Percentiles rank a stretch among this genome's conserved stretches.
These are phyloP conservation scores for Drosophila meridionalis DNA, from an alignment of 2,888 invertebrate species.

Conservation along the genomic window DNA sequence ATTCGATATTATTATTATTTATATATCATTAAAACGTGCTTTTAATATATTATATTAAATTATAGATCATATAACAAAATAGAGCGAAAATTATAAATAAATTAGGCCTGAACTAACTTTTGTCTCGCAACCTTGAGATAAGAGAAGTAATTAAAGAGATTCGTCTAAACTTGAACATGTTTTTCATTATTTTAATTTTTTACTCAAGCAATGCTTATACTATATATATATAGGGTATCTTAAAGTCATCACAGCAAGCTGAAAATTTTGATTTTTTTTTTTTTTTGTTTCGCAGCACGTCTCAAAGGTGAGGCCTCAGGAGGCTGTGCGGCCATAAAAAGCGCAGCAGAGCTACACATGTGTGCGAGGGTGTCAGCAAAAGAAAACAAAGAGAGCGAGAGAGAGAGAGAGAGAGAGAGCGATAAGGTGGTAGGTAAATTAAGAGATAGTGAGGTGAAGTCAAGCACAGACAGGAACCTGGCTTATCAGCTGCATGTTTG, in stretches of 20 bases:
- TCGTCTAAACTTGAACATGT: too few relatives aligned
- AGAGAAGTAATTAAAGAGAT: too few relatives aligned
- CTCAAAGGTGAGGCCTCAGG: neutral
- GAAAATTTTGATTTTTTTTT: too few relatives aligned
- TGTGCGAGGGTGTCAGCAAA: neutral
- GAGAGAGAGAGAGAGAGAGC: neutral
- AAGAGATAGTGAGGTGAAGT: constrained; percentile 3
- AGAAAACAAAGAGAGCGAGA: neutral
- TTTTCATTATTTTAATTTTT: too few relatives aligned
- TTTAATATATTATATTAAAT: too few relatives aligned
- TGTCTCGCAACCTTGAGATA: too few relatives aligned
- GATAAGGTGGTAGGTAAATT: neutral
- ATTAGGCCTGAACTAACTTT: too few relatives aligned
- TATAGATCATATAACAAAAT: too few relatives aligned
- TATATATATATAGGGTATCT: neutral
- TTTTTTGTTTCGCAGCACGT: neutral
- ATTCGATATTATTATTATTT: too few relatives aligned
- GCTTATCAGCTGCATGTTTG: constrained; percentile 59
- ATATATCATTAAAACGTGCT: too few relatives aligned
- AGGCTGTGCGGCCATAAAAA: constrained; percentile 9
- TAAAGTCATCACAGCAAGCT: neutral
- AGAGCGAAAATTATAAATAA: too few relatives aligned
- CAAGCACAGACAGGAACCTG: constrained; percentile 9
- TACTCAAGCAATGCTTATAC: too few relatives aligned
- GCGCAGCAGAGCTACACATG: constrained; percentile 7